A percentile compares a stretch with the other conserved stretches of the same genome.
phyloP scores from a whole-genome alignment of 2,888 invertebrate genomes.

The Mythimna vitellina region DNA sequence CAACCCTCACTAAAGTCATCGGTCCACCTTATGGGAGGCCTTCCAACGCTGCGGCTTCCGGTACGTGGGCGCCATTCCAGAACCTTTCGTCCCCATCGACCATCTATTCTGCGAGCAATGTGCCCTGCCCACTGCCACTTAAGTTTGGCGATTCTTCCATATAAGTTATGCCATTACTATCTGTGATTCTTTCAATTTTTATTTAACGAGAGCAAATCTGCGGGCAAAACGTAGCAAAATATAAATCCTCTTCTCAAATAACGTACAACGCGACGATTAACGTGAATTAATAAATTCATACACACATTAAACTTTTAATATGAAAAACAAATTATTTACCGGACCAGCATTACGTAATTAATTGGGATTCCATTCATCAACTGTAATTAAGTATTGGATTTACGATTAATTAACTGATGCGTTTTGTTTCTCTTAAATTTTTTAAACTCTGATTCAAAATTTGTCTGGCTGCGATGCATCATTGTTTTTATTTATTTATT shows the following conservation, averaged over 20 bases:
- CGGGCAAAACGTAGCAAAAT: neutral
- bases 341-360: constrained; percentile 33
- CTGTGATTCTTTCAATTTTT: no score
- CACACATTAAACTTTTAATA: constrained; percentile 24
- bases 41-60: no score
- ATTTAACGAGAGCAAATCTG: no score
- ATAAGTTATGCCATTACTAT: no score
- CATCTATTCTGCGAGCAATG: no score
- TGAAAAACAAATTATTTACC: constrained; percentile 24
- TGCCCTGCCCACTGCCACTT: no score
- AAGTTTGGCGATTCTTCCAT: no score
- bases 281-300: constrained; percentile 29
- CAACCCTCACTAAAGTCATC: no score
- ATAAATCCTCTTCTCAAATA: constrained; percentile 4
- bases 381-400: constrained; percentile 45
- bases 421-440: constrained; percentile 19
- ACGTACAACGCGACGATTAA: constrained; percentile 14
- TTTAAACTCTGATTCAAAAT: neutral
- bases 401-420: constrained; percentile 34
- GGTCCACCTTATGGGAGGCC: no score
- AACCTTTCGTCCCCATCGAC: no score
- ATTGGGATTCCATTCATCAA: constrained; percentile 48
- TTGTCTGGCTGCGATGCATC: constrained; percentile 3
- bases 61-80: no score
- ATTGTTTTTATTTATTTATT: neutral